A percentile compares a stretch with the other conserved stretches of the same genome.
Evolutionary conservation across 1,140 invertebrate species (phyloP).

Genomic region (Phymorhynchus buccinoides): DNA sequence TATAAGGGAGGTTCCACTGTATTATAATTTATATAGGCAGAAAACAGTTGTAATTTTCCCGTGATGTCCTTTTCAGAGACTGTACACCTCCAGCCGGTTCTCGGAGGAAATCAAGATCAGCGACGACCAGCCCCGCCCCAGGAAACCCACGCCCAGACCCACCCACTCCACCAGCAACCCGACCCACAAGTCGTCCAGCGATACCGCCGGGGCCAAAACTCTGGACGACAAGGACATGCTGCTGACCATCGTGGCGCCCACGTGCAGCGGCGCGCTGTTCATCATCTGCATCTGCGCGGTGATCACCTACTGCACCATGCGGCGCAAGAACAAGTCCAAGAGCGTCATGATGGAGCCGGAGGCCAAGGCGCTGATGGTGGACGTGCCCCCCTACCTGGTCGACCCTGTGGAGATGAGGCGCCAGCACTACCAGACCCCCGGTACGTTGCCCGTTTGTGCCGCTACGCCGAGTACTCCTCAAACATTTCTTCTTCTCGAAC

Average conservation of each 20-base stretch:
- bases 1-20: too few species aligned
- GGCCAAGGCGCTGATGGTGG: slow-evolving; percentile 60
- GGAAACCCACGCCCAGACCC: neutral
- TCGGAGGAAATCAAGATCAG: slow-evolving; percentile 83
- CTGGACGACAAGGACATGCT: slow-evolving; percentile 52
- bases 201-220: slow-evolving; percentile 17
- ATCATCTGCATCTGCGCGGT: slow-evolving; percentile 74
- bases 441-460: slow-evolving; percentile 43
- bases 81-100: slow-evolving; percentile 95
- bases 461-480: too few species aligned
- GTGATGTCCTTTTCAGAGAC: slow-evolving; percentile 76
- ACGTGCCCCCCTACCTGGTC: slow-evolving; percentile 77
- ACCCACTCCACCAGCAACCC: neutral
- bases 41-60: too few species aligned
- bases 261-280: slow-evolving; percentile 72
- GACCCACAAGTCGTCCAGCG: neutral
- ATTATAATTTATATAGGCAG: too few species aligned
- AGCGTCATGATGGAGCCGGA: slow-evolving; percentile 64
- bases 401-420: slow-evolving; percentile 97
- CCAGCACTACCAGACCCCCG: slow-evolving; percentile 96
- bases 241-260: slow-evolving; percentile 66
- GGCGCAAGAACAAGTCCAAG: slow-evolving; percentile 68
- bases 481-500: too few species aligned
- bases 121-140: slow-evolving; percentile 60
- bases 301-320: slow-evolving; percentile 70